phyloP scores from a whole-genome alignment of 2,113 vertebrate species.

The Phyllostomus discolor region DNA sequence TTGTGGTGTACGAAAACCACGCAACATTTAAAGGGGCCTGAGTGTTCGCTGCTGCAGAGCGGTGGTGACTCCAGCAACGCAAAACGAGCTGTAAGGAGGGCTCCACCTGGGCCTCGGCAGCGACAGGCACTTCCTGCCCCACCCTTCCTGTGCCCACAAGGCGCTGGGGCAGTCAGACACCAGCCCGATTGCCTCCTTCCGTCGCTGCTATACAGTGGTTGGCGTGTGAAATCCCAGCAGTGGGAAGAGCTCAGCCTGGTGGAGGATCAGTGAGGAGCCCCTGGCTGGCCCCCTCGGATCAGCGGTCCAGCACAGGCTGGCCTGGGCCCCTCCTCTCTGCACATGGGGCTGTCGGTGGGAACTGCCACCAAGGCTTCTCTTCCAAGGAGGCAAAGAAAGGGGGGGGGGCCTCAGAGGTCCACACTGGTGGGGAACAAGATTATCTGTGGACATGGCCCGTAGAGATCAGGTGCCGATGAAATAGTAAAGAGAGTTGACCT shows the following conservation, averaged over 20 bases:
- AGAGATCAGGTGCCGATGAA: no score
- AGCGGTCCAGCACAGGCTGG: accelerated
- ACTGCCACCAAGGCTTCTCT: not conserved
- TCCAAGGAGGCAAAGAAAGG: not conserved
- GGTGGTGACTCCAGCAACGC: not conserved
- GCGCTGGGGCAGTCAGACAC: not conserved
- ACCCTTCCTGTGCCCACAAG: not conserved
- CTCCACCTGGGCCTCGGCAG: accelerated
- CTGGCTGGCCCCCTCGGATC: not conserved
- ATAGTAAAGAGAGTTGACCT: not conserved
- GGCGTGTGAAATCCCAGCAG: not conserved
- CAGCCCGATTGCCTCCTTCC: not conserved
- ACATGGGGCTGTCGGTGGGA: no score
- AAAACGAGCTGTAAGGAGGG: not conserved
- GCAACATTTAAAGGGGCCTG: not conserved
- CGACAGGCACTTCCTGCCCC: not conserved
- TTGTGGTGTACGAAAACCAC: not conserved
- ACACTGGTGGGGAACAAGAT: not conserved
- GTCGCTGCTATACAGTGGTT: not conserved
- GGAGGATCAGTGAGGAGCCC: not conserved
- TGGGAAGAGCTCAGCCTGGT: not conserved
- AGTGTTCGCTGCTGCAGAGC: not conserved
- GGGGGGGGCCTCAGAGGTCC: not conserved
- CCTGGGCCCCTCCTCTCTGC: not conserved
- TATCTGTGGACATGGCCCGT: not conserved